Evolutionary conservation across 2,797 vertebrate species (phyloP), one percentile per base, ranked within the genome.

Genomic region (Labeo calbasu): DNA sequence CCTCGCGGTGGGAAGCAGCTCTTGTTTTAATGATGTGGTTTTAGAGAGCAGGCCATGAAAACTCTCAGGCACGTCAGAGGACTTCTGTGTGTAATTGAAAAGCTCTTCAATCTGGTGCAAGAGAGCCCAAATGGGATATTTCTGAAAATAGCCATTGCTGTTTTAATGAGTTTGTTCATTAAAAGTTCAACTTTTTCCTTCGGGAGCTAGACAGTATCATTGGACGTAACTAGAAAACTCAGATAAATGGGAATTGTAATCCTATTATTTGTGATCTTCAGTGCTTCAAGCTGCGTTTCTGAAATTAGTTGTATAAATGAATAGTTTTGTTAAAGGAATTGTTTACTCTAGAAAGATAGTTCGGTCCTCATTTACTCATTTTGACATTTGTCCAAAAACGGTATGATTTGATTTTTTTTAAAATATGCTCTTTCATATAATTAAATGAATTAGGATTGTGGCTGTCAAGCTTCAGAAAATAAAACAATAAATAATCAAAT

Each of bases 101-200:
- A 87, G 81, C 81, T 79, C 88, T 91, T 92, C 89, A 91, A 90
- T 92, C 90, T 92, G 82, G 86, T 88, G 68, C 79, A 83, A 87
- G 59, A 66, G 85, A 88, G 91, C 88, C 86, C 91, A 92, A 90
- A 73, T 79, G 91, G 91, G 91, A 93, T 90, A 82, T 88, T 85
- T 89, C 90, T 92, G 84, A 92, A 94, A 92, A 93, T 91, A 93
- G 89, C 89, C 84, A 65, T 65, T 80, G 77, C 68, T 12, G 73
- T 89, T 93, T 92, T 92, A 92, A 92, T 93, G 88, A 92, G 90
- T 90, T 91, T 92, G 84, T 93, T 93, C 91, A 92, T 92, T 92
- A 91, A 91, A 92, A 90, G 87, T 91, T 91, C 75, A 89, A 87
- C 79, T 87, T 87, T 90, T 90, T 90, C 70, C 84, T 83, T 59